Evolutionary conservation across 1,140 invertebrate genomes (phyloP), one percentile per base, ranked within the genome.

Genomic region (Tetragonula clypearis): DNA sequence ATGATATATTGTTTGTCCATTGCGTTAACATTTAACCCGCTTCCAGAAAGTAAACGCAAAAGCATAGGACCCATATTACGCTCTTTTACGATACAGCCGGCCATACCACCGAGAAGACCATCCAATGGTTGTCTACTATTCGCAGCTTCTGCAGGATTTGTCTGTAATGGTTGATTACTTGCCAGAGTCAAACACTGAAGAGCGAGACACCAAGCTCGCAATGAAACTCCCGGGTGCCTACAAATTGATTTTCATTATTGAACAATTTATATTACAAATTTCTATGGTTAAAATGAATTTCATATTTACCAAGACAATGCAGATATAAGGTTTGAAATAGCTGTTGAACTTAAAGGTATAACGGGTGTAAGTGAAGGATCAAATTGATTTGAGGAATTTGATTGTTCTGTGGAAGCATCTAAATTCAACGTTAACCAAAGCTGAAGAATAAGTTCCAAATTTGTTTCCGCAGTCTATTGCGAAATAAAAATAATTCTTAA

Each of bases 361-460:
- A 96, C 95, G 49, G 97, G 97, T 72, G 96, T 95, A 77, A 97
- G 95, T 11, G 96, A 96, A 12, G 97, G 95, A 91, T 97, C 95
- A 79, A 96, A 95, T 26, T 95, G 94, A 78, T 94, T 91, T 68
- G 93, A 91, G 89, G 91, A 90, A 89, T 92, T 95, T 19, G 92
- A 90, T 66, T 94, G 94, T 79, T 96, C 94, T 9, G 94, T 92
- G 79, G 95, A 92, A 74, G 93, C 92, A 78, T 95, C 95, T 86
- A 96, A 95, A 92, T 98, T 98, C 69, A 98, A 93, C 2, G 97
- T 98, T 66, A 98, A 95, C 98, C 98, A 98, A 81, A 98, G 95
- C 80, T 98, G 97, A 11, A 98, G 94, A 66, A 98, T 96, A 88
- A 97, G 96, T 93, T 98, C 98, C 91, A 98, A 95, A 92, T 97